Base-by-base conservation (phyloP, 1,140 invertebrate genomes). In the Triops cancriformis region DNA sequence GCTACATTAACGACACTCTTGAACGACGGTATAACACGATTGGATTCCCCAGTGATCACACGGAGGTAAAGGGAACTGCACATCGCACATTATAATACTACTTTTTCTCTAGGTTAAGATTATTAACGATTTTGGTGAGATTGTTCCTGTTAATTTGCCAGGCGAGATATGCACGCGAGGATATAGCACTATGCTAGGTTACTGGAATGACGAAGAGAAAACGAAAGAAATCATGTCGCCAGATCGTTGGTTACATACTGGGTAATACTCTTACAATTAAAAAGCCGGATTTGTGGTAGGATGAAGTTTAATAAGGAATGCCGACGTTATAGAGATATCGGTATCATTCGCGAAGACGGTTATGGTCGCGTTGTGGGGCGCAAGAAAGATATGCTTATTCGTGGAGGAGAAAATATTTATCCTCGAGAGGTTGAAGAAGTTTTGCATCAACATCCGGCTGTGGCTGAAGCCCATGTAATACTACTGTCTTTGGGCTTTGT, bases 321-420 rank as follows among this genome's bases (percentile, higher is more conserved):
- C 23, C 6, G 26, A 28, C n/a, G 26, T 23, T 45, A 23, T 26
- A 78, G 76, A 1, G 75, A 79, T 79, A 26, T 79, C 43, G 51
- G 76, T 11, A 37, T 79, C 7, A 26, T 79, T 75, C 64, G 74
- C 27, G 72, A 80, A 73, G 51, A 73, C 73, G 51, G 79, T 72
- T 94, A 93, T 82, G 90, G 92, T 0, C 83, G 86, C 77, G 89
- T 97, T 76, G 89, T 95, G 51, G 95, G 95, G 1, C 87, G 96
- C 74, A 84, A 92, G 3, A 97, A 97, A 84, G 95, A 97, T 80
- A 89, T 97, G 88, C 91, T 98, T 45, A 97, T 96, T 42, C 86
- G 95, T 78, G 95, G 96, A 73, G 96, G 96, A 37, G 95, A 97
- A 85, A 98, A 97, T 84, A 91, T 98, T 75, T 93, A 90, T 82